These are phyloP conservation scores for Ennomos fuscantarius DNA, from an alignment of 2,888 invertebrate genomes.

Conservation along the genomic window DNA sequence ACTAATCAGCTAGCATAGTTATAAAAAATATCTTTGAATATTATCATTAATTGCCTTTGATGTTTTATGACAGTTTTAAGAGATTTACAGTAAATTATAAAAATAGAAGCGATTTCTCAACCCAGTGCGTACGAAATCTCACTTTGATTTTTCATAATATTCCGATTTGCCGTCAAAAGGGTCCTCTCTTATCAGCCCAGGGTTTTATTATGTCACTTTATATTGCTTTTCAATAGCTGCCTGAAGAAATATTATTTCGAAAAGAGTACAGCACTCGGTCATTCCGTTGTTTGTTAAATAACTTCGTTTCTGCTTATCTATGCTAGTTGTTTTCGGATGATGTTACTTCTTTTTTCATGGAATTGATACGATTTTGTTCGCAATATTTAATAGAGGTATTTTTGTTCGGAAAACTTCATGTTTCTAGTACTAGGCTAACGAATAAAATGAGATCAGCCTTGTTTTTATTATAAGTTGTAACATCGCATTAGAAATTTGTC, in stretches of 20 bases:
- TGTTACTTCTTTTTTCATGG: conserved; percentile 10
- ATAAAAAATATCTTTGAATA: no score
- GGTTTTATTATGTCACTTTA: conserved; percentile 42
- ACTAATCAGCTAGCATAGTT: no score
- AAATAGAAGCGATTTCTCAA: conserved; percentile 5
- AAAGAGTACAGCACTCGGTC: conserved; percentile 21
- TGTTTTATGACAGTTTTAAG: no score
- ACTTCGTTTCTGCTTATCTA: conserved; percentile 26
- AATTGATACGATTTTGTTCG: conserved; percentile 6
- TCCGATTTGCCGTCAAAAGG: conserved; percentile 40
- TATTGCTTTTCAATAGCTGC: conserved; percentile 36
- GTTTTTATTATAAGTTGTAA: no score
- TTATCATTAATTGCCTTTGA: no score
- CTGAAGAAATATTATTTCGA: conserved; percentile 31
- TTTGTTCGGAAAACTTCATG: conserved; percentile 8
- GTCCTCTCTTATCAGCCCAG: conserved; percentile 41
- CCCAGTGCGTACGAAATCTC: conserved; percentile 34
- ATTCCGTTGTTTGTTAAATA: conserved; percentile 28
- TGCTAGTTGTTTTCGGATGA: conserved; percentile 17
- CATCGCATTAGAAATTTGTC: no score
- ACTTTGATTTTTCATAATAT: conserved; percentile 39
- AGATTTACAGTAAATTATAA: no score
- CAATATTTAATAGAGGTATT: conserved; percentile 1
- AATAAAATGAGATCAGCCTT: no score
- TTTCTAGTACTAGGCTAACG: no score